phyloP scores from a whole-genome alignment of 1,140 invertebrate genomes.

The Mizuhopecten yessoensis region DNA sequence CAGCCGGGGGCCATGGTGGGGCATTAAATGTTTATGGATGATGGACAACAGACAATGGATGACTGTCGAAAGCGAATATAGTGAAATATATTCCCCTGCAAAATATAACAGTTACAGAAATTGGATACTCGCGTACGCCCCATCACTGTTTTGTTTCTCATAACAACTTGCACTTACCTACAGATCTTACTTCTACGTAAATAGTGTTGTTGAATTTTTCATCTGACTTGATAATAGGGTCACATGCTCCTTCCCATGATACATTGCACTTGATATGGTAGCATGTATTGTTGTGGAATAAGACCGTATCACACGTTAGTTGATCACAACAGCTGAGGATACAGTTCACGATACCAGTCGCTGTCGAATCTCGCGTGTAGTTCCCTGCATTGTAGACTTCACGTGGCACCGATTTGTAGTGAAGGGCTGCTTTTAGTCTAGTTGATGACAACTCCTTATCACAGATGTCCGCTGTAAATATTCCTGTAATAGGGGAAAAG shows the following conservation, averaged over 20 bases:
- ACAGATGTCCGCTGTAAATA: constrained; percentile 51
- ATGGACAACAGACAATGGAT: no score
- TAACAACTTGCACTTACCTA: constrained; percentile 63
- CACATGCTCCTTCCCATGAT: constrained; percentile 88
- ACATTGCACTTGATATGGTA: constrained; percentile 86
- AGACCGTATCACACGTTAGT: constrained; percentile 89
- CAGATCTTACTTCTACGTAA: constrained; percentile 65
- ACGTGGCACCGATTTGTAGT: constrained; percentile 60
- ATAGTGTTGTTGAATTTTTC: constrained; percentile 60
- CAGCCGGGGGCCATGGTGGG: no score
- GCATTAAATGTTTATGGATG: no score
- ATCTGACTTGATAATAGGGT: constrained; percentile 76
- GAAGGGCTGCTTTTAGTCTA: constrained; percentile 48
- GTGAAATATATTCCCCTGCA: no score
- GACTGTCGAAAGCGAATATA: no score
- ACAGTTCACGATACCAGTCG: constrained; percentile 87
- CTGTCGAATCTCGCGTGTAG: constrained; percentile 83
- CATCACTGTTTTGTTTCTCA: no score
- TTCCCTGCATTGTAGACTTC: constrained; percentile 65
- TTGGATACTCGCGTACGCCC: no score
- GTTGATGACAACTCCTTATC: constrained; percentile 36
- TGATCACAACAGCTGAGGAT: constrained; percentile 89
- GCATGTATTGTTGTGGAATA: constrained; percentile 90
- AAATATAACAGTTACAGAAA: no score
- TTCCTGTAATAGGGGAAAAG: constrained; percentile 42